A percentile compares a stretch with the other conserved stretches of the same genome.
Conservation (phyloP, 2,797 vertebrate genomes). For the Lepidocolaptes lacrymiger region DNA sequence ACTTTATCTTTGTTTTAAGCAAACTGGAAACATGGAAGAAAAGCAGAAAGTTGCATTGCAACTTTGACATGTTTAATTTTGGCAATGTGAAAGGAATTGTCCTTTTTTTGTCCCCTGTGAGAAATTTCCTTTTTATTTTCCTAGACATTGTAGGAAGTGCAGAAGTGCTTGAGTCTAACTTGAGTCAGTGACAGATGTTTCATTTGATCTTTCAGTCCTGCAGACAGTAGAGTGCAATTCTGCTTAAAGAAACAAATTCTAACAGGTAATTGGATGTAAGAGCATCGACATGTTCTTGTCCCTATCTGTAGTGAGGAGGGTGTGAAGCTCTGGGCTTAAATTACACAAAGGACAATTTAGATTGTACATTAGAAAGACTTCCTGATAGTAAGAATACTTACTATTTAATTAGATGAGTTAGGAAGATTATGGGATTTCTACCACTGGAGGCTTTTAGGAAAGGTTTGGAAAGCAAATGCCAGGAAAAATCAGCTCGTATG, state of each 20-base stretch:
- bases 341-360: neutral
- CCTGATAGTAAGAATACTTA: neutral
- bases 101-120: neutral
- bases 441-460: neutral
- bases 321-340: neutral
- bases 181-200: neutral
- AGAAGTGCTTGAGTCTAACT: neutral
- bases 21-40: neutral
- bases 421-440: neutral
- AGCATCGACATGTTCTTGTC: neutral
- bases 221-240: neutral
- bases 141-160: neutral
- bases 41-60: neutral
- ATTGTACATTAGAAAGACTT: neutral
- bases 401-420: conserved; percentile 4
- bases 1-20: neutral
- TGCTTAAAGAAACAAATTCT: neutral
- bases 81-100: neutral
- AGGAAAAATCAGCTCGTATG: neutral
- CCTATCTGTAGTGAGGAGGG: neutral
- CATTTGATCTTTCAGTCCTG: neutral
- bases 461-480: neutral
- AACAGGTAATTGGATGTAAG: neutral
- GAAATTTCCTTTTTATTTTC: neutral
- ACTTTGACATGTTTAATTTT: neutral